These are phyloP conservation scores for Brachyptera risi DNA, from an alignment of 2,888 invertebrate species.

Conservation along the genomic window DNA sequence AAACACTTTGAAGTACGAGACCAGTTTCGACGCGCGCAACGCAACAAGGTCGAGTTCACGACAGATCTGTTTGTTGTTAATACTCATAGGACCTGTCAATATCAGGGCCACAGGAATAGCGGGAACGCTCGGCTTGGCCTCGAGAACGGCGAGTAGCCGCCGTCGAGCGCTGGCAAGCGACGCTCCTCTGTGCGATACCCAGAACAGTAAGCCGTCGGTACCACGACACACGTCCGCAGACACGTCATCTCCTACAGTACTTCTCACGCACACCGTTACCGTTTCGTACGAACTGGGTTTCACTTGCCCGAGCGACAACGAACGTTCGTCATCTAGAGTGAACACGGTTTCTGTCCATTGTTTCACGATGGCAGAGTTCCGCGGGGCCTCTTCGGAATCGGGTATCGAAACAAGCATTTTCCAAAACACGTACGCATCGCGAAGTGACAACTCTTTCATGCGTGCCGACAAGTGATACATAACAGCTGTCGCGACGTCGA, in stretches of 20 bases:
- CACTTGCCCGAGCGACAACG: neutral
- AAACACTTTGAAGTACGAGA: conserved; percentile 11
- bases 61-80: neutral
- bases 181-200: neutral
- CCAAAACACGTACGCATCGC: neutral
- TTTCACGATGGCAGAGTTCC: neutral
- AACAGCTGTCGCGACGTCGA: neutral
- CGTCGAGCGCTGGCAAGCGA: neutral
- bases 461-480: neutral
- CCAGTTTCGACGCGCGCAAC: neutral
- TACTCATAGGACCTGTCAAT: neutral
- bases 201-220: neutral
- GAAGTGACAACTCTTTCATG: neutral
- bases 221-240: neutral
- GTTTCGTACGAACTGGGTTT: neutral
- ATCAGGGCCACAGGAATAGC: conserved; percentile 8
- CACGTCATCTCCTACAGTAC: neutral
- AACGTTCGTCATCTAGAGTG: neutral
- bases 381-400: neutral
- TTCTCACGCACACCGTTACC: neutral
- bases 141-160: neutral
- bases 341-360: neutral
- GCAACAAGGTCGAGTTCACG: neutral
- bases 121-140: neutral
- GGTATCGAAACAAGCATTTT: neutral